phyloP scores from a whole-genome alignment of 1,140 invertebrate genomes.

The Nasonia longicornis region DNA sequence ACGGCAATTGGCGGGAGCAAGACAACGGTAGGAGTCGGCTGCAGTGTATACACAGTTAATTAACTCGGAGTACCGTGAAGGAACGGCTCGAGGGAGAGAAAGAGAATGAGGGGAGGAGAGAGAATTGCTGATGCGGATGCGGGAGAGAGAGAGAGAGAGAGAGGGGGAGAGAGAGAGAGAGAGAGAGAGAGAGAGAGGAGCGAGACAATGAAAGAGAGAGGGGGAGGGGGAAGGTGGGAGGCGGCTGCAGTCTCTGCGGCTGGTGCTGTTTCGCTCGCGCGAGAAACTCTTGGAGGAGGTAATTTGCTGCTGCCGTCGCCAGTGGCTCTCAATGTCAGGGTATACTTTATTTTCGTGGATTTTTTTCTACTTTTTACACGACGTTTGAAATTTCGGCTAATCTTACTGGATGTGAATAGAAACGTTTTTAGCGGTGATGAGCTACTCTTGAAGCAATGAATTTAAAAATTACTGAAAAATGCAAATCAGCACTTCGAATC shows the following conservation, averaged over 20 bases:
- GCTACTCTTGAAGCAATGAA: too few relatives aligned
- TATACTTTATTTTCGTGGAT: too few relatives aligned
- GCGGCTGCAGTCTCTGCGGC: slow-evolving; percentile 49
- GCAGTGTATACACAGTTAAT: slow-evolving; percentile 69
- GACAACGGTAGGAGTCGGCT: slow-evolving; percentile 67
- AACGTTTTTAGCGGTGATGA: too few relatives aligned
- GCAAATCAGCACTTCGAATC: too few relatives aligned
- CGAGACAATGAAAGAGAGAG: slow-evolving; percentile 42
- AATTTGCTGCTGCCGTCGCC: neutral
- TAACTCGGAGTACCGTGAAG: slow-evolving; percentile 61
- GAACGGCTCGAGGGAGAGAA: slow-evolving; percentile 38
- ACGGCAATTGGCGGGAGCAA: slow-evolving; percentile 66
- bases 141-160: slow-evolving; percentile 42
- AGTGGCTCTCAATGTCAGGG: neutral
- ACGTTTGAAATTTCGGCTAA: too few relatives aligned
- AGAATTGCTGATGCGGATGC: slow-evolving; percentile 26
- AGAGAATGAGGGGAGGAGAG: slow-evolving; percentile 41
- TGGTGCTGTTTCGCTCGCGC: slow-evolving; percentile 48
- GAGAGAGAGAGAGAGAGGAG: slow-evolving; percentile 40
- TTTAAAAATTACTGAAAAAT: too few relatives aligned
- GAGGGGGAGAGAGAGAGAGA: slow-evolving; percentile 33
- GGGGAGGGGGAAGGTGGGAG: slow-evolving; percentile 15
- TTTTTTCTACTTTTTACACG: too few relatives aligned
- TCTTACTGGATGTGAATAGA: too few relatives aligned
- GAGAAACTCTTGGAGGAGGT: neutral